Percentiles rank a stretch among this genome's conserved stretches.
These are phyloP conservation scores for Melanaphis sacchari DNA, from an alignment of 1,140 invertebrate genomes.

Conservation along the genomic window DNA sequence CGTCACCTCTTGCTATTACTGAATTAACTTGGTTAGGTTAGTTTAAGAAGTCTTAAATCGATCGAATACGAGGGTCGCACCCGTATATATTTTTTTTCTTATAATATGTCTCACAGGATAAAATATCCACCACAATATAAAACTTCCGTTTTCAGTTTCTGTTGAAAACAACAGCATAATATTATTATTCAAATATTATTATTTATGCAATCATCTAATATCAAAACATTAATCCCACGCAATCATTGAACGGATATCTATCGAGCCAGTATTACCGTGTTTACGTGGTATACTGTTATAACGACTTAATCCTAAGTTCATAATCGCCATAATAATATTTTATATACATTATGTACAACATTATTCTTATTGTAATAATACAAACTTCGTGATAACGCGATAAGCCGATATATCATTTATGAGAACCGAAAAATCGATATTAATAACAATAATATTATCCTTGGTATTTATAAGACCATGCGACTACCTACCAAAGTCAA, in stretches of 20 bases:
- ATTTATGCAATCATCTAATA: background rate
- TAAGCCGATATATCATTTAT: background rate
- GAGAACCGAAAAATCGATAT: background rate
- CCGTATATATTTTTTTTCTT: too few species aligned
- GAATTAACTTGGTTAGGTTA: background rate
- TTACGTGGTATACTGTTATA: background rate
- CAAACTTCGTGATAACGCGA: background rate
- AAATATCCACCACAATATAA: background rate
- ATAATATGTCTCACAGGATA: too few species aligned
- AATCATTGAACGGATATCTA: background rate
- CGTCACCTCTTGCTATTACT: background rate
- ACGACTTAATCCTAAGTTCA: background rate
- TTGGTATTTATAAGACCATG: background rate
- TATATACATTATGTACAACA: background rate
- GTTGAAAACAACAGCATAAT: background rate
- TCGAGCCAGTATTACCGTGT: background rate
- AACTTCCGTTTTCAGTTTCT: background rate
- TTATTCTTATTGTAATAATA: background rate
- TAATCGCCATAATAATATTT: background rate
- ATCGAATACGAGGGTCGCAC: too few species aligned
- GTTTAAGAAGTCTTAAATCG: background rate
- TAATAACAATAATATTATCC: background rate
- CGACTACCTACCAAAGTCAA: background rate
- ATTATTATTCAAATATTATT: background rate
- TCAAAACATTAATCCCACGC: background rate